These are phyloP conservation scores for Prenolepis imparis DNA, from an alignment of 2,888 invertebrate genomes.

Conservation along the genomic window DNA sequence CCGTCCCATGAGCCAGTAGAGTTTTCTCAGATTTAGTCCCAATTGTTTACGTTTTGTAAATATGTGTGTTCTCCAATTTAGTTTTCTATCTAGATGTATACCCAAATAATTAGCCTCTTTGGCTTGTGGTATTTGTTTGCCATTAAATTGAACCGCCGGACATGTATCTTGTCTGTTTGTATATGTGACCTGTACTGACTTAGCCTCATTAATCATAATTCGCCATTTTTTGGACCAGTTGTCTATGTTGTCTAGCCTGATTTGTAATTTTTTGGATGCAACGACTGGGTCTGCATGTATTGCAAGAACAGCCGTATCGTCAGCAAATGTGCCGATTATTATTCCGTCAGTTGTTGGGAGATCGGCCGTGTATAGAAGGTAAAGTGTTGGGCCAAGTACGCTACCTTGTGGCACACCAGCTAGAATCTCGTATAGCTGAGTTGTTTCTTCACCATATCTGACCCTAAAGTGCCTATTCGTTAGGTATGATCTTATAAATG, in stretches of 20 bases:
- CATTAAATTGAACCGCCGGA: neutral
- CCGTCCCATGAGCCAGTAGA: slow-evolving; percentile 58
- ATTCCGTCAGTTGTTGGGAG: neutral
- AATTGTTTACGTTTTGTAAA: neutral
- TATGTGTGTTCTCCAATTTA: slow-evolving; percentile 67
- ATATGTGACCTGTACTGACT: neutral
- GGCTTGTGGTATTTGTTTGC: slow-evolving; percentile 1
- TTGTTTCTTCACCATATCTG: neutral
- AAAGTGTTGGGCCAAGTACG: neutral
- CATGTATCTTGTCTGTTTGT: neutral
- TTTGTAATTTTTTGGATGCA: neutral
- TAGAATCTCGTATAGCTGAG: neutral
- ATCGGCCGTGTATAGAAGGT: neutral
- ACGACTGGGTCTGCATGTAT: slow-evolving; percentile 45
- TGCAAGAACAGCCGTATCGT: slow-evolving; percentile 44
- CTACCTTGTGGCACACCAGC: neutral
- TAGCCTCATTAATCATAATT: neutral
- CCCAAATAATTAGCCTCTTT: slow-evolving; percentile 69
- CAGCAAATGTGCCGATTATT: neutral
- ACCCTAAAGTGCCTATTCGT: neutral
- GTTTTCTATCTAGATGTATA: slow-evolving; percentile 65
- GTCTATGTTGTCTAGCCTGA: neutral
- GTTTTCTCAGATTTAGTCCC: neutral
- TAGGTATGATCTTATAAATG: neutral
- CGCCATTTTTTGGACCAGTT: neutral